Percentiles rank a stretch among this genome's conserved stretches.
These are phyloP conservation scores for Prietella phreatophila DNA, from an alignment of 2,113 vertebrate species.

Conservation along the genomic window DNA sequence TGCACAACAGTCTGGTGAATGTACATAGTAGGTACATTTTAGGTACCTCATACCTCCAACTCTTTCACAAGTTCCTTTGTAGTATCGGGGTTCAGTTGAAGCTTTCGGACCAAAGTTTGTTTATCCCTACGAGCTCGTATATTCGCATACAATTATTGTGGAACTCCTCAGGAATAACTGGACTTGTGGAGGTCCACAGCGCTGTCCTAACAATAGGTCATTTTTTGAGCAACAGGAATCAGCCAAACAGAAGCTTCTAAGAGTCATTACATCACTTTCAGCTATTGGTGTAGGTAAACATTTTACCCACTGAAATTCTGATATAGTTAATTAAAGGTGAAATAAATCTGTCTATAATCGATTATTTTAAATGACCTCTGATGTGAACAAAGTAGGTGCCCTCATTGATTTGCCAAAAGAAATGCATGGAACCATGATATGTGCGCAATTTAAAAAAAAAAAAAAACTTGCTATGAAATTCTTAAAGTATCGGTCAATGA, in stretches of 20 bases:
- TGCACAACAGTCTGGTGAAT: not conserved
- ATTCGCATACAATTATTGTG: not conserved
- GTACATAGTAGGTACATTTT: not conserved
- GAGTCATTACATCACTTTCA: not conserved
- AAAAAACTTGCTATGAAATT: not conserved
- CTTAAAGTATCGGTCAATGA: not conserved
- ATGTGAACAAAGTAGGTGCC: not conserved
- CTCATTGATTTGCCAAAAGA: not conserved
- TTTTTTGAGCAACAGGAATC: not conserved
- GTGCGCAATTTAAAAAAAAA: not conserved
- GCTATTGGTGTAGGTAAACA: not conserved
- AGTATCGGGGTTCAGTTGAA: not conserved
- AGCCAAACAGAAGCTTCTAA: not conserved
- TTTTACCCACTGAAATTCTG: not conserved
- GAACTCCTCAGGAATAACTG: not conserved
- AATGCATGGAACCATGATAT: not conserved
- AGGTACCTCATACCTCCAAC: not conserved
- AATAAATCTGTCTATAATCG: not conserved
- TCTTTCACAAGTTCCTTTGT: not conserved
- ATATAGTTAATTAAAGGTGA: not conserved
- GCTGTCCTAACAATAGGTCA: not conserved
- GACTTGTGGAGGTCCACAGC: not conserved
- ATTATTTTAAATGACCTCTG: not conserved
- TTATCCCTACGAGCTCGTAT: not conserved
- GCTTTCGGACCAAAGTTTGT: not conserved